Evolutionary conservation across 2,797 vertebrate species (phyloP), one percentile per base, ranked within the genome.

Genomic region (Craterocephalus amniculus): DNA sequence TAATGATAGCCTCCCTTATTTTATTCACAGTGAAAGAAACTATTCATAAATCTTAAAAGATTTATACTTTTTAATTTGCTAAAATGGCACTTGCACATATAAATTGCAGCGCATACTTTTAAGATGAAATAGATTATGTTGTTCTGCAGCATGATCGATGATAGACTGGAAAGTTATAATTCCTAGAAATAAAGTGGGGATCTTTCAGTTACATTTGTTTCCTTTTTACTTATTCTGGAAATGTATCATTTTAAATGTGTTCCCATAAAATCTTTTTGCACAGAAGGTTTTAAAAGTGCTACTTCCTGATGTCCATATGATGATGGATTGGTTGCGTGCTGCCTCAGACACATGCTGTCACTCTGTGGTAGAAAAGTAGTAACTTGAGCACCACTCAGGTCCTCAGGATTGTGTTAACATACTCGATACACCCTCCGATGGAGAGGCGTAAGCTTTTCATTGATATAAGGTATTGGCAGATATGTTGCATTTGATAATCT

Each of bases 281-380:
- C 29, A 4, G 24, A 67, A 65, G 61, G 52, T 80, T 80, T 80
- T 74, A 80, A 72, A 86, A 83, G 73, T 77, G 72, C 87, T 83
- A 52, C 70, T 76, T 88, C 70, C 78, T 69, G 73, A n/a, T 76
- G 65, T 78, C 70, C 84, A 83, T 27, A 16, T 55, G 79, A 86
- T 89, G 89, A 92, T 90, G 84, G 87, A 89, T 91, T 79, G 83
- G 85, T 84, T 34, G 79, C 78, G 80, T 75, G 82, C 66, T 57
- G 77, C 80, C 80, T 85, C 40, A 81, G 87, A 88, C 84, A 63
- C 57, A 66, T 70, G 57, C 74, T 85, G 90, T 87, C 88, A 80
- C 72, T 70, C 61, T 38, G 67, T 83, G 85, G 84, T 80, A 72
- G 83, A 85, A 79, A 82, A 62, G 63, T 75, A 69, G 70, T 63